Conservation (phyloP, 1,140 invertebrate species). For the Lucilia cuprina region DNA sequence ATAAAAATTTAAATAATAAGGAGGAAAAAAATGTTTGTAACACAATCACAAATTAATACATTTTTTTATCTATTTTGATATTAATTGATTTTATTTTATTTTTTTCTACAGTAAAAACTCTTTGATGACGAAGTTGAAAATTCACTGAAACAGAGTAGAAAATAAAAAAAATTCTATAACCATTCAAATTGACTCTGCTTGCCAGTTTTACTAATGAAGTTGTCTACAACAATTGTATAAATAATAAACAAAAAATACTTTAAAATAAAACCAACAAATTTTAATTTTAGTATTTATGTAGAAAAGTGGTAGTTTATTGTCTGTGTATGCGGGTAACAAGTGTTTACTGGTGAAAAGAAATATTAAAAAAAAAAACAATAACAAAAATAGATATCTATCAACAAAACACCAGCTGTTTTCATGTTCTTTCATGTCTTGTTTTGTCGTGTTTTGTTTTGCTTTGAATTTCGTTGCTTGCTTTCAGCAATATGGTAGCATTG, state of each 20-base stretch:
- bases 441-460: slow-evolving; percentile 9
- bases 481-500: neutral
- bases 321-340: neutral
- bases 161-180: too few species aligned
- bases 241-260: neutral
- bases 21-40: neutral
- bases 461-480: neutral
- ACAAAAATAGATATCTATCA: neutral
- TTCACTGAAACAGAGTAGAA: too few species aligned
- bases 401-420: slow-evolving; percentile 1
- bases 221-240: neutral
- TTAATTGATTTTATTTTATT: neutral
- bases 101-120: neutral
- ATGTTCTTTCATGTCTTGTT: neutral
- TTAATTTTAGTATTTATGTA: too few species aligned
- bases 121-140: slow-evolving; percentile 22
- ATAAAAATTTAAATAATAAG: neutral
- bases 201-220: neutral
- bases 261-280: too few species aligned
- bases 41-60: neutral
- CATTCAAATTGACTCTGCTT: neutral
- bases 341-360: neutral
- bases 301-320: neutral
- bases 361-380: too few species aligned
- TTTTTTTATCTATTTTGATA: neutral